Conservation (phyloP, 2,113 vertebrate genomes). For the Mesembrinibis cayennensis region DNA sequence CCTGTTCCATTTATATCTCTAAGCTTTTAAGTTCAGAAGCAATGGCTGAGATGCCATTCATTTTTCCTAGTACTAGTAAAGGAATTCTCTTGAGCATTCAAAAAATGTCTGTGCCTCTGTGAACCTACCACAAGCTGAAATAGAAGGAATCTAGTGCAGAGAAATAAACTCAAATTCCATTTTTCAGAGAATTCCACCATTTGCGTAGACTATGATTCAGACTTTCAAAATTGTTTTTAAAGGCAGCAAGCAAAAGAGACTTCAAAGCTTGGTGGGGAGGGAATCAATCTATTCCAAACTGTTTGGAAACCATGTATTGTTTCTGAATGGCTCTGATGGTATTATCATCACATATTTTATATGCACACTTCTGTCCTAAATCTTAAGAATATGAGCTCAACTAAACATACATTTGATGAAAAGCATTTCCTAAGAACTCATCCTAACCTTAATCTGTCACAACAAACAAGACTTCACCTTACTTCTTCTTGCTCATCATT, state of each 20-base stretch:
- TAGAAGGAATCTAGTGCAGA: neutral
- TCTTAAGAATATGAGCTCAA: neutral
- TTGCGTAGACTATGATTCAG: neutral
- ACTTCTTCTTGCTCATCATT: neutral
- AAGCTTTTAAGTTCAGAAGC: neutral
- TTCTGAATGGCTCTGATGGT: neutral
- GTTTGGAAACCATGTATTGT: neutral
- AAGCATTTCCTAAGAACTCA: neutral
- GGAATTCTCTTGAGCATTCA: neutral
- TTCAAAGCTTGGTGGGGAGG: neutral
- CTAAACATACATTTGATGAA: neutral
- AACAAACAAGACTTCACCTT: neutral
- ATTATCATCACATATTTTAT: neutral
- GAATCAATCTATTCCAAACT: neutral
- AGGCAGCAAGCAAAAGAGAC: neutral
- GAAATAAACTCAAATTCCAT: neutral
- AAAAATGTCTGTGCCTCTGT: neutral
- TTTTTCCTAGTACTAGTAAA: neutral
- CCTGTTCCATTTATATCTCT: neutral
- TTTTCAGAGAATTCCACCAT: neutral
- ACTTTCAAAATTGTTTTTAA: neutral
- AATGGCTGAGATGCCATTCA: neutral
- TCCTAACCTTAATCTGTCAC: neutral
- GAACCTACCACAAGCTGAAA: neutral
- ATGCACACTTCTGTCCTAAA: neutral